Conservation (phyloP, 2,797 vertebrate genomes). For the Hapalemur alaotrensis region DNA sequence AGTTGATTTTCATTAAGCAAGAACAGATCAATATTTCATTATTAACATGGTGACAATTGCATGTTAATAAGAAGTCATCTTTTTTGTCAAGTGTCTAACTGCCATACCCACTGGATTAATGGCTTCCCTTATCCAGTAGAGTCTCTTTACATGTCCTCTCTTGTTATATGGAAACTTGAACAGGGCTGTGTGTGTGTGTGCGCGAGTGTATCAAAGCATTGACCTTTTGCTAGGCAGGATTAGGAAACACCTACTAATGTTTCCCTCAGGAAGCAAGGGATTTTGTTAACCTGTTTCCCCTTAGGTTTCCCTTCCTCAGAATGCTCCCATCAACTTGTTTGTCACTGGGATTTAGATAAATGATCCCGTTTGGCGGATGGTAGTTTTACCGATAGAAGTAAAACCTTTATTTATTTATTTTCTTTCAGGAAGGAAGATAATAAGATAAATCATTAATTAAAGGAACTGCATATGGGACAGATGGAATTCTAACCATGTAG, state of each 20-base stretch:
- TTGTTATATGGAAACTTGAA: neutral
- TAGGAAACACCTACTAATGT: conserved; percentile 68
- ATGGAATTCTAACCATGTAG: conserved; percentile 70
- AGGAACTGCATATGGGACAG: conserved; percentile 74
- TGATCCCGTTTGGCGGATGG: neutral
- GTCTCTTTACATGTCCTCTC: conserved; percentile 7
- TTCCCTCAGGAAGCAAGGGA: conserved; percentile 65
- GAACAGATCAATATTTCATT: conserved; percentile 73
- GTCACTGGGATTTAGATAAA: conserved; percentile 57
- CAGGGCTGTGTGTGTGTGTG: neutral
- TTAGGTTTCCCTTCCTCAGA: neutral
- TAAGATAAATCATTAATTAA: conserved; percentile 79
- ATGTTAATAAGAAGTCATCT: conserved; percentile 63
- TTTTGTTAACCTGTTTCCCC: conserved; percentile 56
- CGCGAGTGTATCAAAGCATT: neutral
- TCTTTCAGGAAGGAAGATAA: conserved; percentile 65
- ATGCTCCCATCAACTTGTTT: conserved; percentile 27
- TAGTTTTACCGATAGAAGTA: conserved; percentile 34
- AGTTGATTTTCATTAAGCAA: conserved; percentile 67
- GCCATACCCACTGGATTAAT: conserved; percentile 43
- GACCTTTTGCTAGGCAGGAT: conserved; percentile 59
- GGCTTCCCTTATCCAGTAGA: neutral
- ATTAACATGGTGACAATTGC: conserved; percentile 71
- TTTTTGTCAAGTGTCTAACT: conserved; percentile 10
- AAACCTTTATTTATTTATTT: neutral